Conservation (phyloP, 2,113 vertebrate genomes). For the Lanius ludovicianus region DNA sequence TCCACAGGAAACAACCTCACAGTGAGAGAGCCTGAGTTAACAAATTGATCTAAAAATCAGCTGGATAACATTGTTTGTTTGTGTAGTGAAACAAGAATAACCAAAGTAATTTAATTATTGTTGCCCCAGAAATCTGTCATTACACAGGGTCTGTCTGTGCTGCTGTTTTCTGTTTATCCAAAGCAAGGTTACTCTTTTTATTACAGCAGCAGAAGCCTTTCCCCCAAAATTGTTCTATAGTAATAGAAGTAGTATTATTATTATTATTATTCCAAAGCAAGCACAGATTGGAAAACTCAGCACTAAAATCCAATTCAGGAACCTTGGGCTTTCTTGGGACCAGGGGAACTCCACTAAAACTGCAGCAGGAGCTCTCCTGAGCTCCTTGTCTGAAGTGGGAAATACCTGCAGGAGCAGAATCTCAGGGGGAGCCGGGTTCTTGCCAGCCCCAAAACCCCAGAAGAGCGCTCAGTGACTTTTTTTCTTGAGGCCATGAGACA, state of each 20-base stretch:
- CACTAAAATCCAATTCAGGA: background rate
- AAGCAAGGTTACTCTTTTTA: background rate
- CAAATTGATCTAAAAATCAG: background rate
- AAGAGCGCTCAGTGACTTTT: background rate
- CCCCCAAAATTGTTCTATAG: background rate
- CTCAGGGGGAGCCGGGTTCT: background rate
- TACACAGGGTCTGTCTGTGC: background rate
- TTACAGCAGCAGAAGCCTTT: background rate
- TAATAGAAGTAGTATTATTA: background rate
- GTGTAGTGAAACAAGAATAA: background rate
- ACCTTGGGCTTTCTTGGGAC: background rate
- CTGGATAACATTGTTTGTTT: background rate
- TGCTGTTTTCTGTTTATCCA: background rate
- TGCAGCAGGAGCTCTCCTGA: background rate
- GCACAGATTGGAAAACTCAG: background rate
- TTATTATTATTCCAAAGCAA: background rate
- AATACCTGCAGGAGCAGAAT: background rate
- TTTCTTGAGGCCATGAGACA: background rate
- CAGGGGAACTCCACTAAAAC: background rate
- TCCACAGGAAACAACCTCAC: background rate
- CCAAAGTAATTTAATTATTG: background rate
- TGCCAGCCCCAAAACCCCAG: background rate
- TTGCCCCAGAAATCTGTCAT: background rate
- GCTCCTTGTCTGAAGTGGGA: background rate
- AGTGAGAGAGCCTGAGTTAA: background rate